phyloP scores from a whole-genome alignment of 2,113 vertebrate species.

The Cavia porcellus region DNA sequence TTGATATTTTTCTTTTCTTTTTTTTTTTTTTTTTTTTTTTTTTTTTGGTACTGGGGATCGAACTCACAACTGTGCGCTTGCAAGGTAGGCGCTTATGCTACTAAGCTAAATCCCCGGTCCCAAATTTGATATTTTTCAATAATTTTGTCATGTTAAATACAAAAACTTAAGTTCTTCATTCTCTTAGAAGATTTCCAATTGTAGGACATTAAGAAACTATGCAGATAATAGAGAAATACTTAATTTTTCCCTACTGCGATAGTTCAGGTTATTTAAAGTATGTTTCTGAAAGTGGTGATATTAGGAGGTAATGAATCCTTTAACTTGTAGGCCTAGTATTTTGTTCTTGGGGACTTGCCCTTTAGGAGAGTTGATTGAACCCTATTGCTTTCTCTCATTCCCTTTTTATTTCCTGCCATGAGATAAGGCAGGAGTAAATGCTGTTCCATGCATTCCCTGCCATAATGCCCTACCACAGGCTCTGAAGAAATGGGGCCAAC shows the following conservation, averaged over 20 bases:
- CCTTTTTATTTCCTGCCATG: background rate
- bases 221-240: background rate
- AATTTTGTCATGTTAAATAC: background rate
- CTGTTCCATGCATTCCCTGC: background rate
- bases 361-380: background rate
- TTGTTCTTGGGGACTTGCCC: background rate
- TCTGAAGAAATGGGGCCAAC: background rate
- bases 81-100: too few relatives aligned
- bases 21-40: too few relatives aligned
- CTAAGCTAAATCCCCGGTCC: too few relatives aligned
- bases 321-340: background rate
- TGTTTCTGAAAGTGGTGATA: background rate
- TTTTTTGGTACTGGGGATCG: too few relatives aligned
- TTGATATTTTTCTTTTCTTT: background rate
- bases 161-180: background rate
- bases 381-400: background rate
- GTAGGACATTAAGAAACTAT: constrained; percentile 38
- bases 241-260: background rate
- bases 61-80: too few relatives aligned
- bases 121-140: background rate
- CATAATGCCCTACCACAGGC: background rate
- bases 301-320: background rate
- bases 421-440: background rate
- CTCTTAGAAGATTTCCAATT: background rate
- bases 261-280: background rate